These are phyloP conservation scores for Xenops minutus DNA, from an alignment of 2,797 vertebrate genomes.

Conservation along the genomic window DNA sequence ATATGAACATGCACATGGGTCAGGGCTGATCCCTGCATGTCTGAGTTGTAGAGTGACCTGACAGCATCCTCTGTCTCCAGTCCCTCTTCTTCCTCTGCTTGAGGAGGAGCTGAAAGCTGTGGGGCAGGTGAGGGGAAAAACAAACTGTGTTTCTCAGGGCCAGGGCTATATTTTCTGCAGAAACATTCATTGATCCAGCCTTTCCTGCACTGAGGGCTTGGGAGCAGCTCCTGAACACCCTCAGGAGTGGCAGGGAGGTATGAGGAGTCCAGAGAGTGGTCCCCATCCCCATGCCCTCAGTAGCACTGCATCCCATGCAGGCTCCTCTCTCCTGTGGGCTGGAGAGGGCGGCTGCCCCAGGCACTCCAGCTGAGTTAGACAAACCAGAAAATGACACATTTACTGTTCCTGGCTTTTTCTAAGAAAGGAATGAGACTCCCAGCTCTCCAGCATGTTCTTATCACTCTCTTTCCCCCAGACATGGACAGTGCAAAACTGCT, in stretches of 20 bases:
- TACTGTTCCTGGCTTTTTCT: not conserved
- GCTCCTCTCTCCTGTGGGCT: not conserved
- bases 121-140: not conserved
- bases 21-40: not conserved
- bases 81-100: not conserved
- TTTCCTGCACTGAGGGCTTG: not conserved
- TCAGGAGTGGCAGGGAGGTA: not conserved
- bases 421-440: not conserved
- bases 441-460: not conserved
- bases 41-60: not conserved
- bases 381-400: not conserved
- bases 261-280: not conserved
- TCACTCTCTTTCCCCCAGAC: not conserved
- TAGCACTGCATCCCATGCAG: not conserved
- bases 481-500: not conserved
- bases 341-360: accelerated
- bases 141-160: not conserved
- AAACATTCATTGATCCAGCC: not conserved
- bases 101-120: not conserved
- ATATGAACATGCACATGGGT: accelerated
- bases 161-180: not conserved
- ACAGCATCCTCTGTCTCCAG: not conserved
- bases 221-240: not conserved
- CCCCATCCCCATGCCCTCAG: accelerated
- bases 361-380: not conserved